A percentile compares a stretch with the other conserved stretches of the same genome.
These are phyloP conservation scores for Zaprionus tsacasi DNA, from an alignment of 1,140 invertebrate species.

Conservation along the genomic window DNA sequence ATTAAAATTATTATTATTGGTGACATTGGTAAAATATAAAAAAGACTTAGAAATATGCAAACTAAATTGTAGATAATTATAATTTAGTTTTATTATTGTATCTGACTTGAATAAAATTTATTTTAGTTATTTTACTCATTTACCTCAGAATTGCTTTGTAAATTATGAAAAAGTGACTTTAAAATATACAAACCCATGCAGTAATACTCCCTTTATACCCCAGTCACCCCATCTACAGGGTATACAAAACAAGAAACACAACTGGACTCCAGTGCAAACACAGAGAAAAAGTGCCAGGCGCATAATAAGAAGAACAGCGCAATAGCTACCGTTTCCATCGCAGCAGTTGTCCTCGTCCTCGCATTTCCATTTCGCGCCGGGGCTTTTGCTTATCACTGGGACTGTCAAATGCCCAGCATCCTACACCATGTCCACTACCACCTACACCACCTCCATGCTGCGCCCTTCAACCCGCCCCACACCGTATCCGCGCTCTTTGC, in stretches of 20 bases:
- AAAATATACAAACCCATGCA: too few relatives aligned
- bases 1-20: too few relatives aligned
- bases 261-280: slow-evolving; percentile 19
- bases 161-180: too few relatives aligned
- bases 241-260: slow-evolving; percentile 37
- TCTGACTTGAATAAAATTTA: too few relatives aligned
- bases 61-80: too few relatives aligned
- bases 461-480: neutral
- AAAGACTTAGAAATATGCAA: too few relatives aligned
- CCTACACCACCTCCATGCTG: neutral
- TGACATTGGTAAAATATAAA: too few relatives aligned
- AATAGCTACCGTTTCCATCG: slow-evolving; percentile 60
- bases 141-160: too few relatives aligned
- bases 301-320: slow-evolving; percentile 73
- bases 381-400: slow-evolving; percentile 78
- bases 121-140: too few relatives aligned
- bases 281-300: slow-evolving; percentile 32
- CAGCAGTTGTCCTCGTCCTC: slow-evolving; percentile 17
- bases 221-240: neutral
- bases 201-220: neutral
- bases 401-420: slow-evolving; percentile 73
- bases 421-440: neutral
- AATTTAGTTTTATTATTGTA: too few relatives aligned
- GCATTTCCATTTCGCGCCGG: slow-evolving; percentile 61
- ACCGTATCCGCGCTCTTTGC: slow-evolving; percentile 60